Percentiles rank a stretch among this genome's conserved stretches.
Conservation (phyloP, 2,888 invertebrate species). For the Pardosa pseudoannulata region DNA sequence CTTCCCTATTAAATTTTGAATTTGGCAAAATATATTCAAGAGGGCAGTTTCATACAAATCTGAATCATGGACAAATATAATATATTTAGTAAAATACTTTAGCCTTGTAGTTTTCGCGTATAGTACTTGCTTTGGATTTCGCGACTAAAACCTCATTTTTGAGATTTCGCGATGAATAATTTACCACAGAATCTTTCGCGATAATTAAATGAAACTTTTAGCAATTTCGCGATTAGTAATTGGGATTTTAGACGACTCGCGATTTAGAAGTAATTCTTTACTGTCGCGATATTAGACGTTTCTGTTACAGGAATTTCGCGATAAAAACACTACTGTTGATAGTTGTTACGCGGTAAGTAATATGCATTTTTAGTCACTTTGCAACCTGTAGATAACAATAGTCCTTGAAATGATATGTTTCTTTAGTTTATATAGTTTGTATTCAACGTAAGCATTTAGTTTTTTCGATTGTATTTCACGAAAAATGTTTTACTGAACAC, state of each 20-base stretch:
- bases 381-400: no score
- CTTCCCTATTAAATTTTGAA: not conserved
- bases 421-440: no score
- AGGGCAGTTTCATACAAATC: not conserved
- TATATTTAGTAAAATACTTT: slow-evolving; percentile 26
- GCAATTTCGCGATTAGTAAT: slow-evolving; percentile 53
- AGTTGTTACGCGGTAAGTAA: slow-evolving; percentile 25
- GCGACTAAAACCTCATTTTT: slow-evolving; percentile 39
- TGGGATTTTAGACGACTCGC: slow-evolving; percentile 1
- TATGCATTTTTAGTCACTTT: slow-evolving; percentile 6
- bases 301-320: slow-evolving; percentile 39
- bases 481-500: not conserved
- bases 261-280: not conserved
- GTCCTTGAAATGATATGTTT: no score
- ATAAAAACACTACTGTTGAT: slow-evolving; percentile 22
- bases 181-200: slow-evolving; percentile 54
- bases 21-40: not conserved
- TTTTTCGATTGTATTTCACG: no score
- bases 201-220: slow-evolving; percentile 37
- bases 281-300: not conserved
- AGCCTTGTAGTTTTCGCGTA: slow-evolving; percentile 51
- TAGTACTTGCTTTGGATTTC: slow-evolving; percentile 39
- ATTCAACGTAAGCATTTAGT: no score
- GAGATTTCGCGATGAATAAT: slow-evolving; percentile 55
- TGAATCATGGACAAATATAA: slow-evolving; percentile 12